Evolutionary conservation across 2,797 vertebrate genomes (phyloP), one percentile per base, ranked within the genome.

Genomic region (Neostethus bicornis): DNA sequence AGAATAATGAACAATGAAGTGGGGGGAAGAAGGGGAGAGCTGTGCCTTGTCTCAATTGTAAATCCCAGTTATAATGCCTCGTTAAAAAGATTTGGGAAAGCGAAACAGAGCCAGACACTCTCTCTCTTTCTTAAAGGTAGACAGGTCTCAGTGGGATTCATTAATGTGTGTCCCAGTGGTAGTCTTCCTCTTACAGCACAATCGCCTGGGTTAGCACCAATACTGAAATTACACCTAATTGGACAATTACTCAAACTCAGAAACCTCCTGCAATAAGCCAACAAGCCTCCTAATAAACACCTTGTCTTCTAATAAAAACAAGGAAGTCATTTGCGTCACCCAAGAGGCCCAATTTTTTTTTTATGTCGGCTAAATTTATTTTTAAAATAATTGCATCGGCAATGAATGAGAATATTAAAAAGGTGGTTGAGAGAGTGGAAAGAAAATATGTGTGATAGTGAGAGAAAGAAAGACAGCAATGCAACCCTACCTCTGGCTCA

Each of bases 211-310:
- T 93, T 94, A 94, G 94, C 94, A 87, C 85, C 92, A 87, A 93
- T 93, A 93, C 94, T 93, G 93, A 97, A 98, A 98, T 98, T 98
- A 98, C 94, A 95, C 93, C 96, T 96, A 99, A 99, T 98, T 99
- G 96, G 96, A 96, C 96, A 96, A 98, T 99, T 98, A 98, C 96
- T 98, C 96, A 99, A 96, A 96, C 94, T 95, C 94, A 95, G 96
- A 97, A 96, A 96, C 93, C 91, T 93, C 92, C 92, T 92, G 90
- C 91, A 92, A 93, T 94, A 97, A 96, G 96, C 91, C 94, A 95
- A 95, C 94, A 92, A 93, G 93, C 92, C 93, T 92, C 93, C 95
- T 96, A 97, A 96, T 97, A 98, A 96, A 96, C 95, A 96, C 94
- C 94, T 95, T 95, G 95, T 97, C 95, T 95, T 93, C 93, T 96